Percentiles rank a stretch among this genome's conserved stretches.
These are phyloP conservation scores for Ellobius talpinus DNA, from an alignment of 2,113 vertebrate species.

Conservation along the genomic window DNA sequence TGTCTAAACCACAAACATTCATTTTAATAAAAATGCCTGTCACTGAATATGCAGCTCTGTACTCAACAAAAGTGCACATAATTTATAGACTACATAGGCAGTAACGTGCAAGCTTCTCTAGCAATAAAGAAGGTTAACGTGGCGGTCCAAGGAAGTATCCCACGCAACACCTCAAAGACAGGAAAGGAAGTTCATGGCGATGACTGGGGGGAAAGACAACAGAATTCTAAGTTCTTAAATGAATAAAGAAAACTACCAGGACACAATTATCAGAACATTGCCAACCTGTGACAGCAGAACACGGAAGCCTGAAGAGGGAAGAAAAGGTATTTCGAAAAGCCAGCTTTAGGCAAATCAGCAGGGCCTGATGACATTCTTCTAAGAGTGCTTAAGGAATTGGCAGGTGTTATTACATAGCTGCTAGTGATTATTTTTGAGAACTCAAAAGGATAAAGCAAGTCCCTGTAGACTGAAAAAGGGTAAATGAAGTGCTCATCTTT, in stretches of 20 bases:
- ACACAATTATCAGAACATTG: constrained; percentile 41
- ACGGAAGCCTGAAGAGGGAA: constrained; percentile 44
- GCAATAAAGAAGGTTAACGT: not conserved
- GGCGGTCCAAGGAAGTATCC: not conserved
- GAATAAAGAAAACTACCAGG: constrained; percentile 29
- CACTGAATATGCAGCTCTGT: not conserved
- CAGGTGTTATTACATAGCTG: constrained; percentile 81
- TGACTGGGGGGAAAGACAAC: not conserved
- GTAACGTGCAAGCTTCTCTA: not conserved
- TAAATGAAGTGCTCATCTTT: constrained; percentile 83
- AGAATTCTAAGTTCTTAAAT: constrained; percentile 28
- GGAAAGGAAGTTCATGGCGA: not conserved
- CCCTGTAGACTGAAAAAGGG: constrained; percentile 76
- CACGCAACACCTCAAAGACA: not conserved
- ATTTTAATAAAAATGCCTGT: constrained; percentile 42
- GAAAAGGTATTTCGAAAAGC: constrained; percentile 78
- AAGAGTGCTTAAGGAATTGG: constrained; percentile 81
- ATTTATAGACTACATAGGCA: constrained; percentile 12
- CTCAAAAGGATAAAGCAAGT: constrained; percentile 81
- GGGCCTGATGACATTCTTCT: constrained; percentile 74
- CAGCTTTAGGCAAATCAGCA: constrained; percentile 78
- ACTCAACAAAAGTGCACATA: not conserved
- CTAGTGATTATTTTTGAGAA: constrained; percentile 81
- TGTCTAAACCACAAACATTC: not conserved
- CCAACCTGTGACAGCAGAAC: constrained; percentile 17